Percentiles rank a stretch among this genome's conserved stretches.
Evolutionary conservation across 2,113 vertebrate species (phyloP).

Genomic region (Rynchops niger): DNA sequence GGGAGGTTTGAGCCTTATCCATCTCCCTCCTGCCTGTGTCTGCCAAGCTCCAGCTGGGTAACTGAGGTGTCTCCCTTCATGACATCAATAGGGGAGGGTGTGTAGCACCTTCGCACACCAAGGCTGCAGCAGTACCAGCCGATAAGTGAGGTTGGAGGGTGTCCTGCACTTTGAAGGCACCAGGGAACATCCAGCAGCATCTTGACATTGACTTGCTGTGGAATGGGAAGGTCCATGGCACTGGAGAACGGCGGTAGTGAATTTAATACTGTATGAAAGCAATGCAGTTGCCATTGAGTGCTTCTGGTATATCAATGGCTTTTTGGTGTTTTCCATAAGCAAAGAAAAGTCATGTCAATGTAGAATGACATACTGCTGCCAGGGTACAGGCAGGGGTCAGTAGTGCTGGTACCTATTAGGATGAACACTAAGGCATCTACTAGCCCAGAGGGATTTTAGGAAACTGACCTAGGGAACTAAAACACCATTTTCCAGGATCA

Average conservation of each 20-base stretch:
- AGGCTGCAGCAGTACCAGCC: neutral
- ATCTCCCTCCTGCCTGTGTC: neutral
- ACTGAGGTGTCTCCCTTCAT: neutral
- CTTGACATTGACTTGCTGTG: neutral
- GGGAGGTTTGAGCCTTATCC: neutral
- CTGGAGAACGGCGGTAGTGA: neutral
- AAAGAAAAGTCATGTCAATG: neutral
- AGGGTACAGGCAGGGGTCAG: neutral
- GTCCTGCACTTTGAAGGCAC: neutral
- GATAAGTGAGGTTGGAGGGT: neutral
- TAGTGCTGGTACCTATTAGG: neutral
- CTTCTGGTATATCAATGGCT: neutral
- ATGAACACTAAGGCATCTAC: neutral
- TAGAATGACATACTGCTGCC: neutral
- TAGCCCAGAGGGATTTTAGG: neutral
- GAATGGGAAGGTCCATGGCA: neutral
- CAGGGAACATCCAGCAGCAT: neutral
- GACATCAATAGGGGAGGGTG: neutral
- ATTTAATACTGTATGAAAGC: neutral
- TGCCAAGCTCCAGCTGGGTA: neutral
- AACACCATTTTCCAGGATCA: neutral
- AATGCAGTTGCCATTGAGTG: neutral
- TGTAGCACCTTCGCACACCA: rapidly evolving
- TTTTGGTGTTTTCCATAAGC: neutral
- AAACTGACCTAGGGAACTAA: neutral